phyloP scores from a whole-genome alignment of 2,113 vertebrate genomes.

The Nymphicus hollandicus region DNA sequence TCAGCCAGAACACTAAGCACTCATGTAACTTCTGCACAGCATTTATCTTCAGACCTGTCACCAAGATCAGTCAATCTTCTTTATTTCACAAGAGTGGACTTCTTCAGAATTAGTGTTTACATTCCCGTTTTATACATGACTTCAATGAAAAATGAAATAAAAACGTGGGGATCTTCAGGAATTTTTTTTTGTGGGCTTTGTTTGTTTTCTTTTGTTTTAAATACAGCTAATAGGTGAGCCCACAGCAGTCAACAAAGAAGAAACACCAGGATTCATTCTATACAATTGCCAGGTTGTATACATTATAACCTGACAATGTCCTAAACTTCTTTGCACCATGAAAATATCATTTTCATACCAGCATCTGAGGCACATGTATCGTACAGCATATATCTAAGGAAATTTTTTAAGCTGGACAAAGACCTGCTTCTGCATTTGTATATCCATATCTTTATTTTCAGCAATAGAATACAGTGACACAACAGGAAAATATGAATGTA shows the following conservation, averaged over 20 bases:
- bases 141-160: not conserved
- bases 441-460: not conserved
- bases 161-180: not conserved
- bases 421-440: not conserved
- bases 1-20: not conserved
- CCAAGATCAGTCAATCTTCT: not conserved
- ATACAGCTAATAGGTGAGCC: not conserved
- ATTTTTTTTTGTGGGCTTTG: not conserved
- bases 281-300: not conserved
- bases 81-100: not conserved
- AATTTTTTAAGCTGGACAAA: not conserved
- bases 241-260: not conserved
- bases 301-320: not conserved
- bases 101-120: not conserved
- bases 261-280: not conserved
- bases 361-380: not conserved
- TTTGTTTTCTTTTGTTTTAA: not conserved
- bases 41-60: not conserved
- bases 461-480: not conserved
- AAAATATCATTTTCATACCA: not conserved
- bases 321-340: not conserved
- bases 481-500: not conserved
- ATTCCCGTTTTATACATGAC: not conserved
- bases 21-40: not conserved
- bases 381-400: not conserved